Percentiles rank a stretch among this genome's conserved stretches.
phyloP scores from a whole-genome alignment of 2,888 invertebrate species.

The Leistus spinibarbis region DNA sequence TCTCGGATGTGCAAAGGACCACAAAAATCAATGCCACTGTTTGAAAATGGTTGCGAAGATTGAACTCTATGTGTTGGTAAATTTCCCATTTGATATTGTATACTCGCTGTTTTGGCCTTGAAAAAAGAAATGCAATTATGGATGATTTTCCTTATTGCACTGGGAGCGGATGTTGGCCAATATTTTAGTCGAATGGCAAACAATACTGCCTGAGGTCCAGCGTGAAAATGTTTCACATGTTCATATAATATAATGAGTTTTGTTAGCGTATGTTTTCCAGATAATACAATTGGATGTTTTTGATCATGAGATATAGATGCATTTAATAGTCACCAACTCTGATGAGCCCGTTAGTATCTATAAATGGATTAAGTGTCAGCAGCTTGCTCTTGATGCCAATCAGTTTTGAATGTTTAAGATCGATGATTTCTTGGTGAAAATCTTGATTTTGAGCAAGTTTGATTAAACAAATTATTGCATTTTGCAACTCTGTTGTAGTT shows the following conservation, averaged over 20 bases:
- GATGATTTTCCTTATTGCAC: no score
- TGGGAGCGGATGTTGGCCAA: conserved; percentile 48
- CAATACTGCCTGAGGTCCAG: conserved; percentile 39
- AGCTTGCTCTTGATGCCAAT: conserved; percentile 13
- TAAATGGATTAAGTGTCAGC: conserved; percentile 2
- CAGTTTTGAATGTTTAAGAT: background rate
- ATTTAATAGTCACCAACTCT: conserved; percentile 17
- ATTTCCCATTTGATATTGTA: no score
- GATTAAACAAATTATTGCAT: no score
- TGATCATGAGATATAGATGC: background rate
- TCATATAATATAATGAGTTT: conserved; percentile 10
- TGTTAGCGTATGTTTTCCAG: conserved; percentile 12
- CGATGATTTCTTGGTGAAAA: background rate
- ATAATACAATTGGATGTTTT: conserved; percentile 20
- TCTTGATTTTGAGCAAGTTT: no score
- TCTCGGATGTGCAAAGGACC: background rate
- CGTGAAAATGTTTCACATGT: background rate
- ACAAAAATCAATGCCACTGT: background rate
- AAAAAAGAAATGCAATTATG: no score
- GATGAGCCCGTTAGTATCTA: conserved; percentile 1
- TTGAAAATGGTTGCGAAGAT: background rate
- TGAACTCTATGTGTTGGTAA: background rate
- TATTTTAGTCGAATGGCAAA: conserved; percentile 42
- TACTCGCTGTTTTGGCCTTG: no score
- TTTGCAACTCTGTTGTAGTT: no score